Conservation (phyloP, 1,140 invertebrate genomes). For the Potamilus streckersoni region DNA sequence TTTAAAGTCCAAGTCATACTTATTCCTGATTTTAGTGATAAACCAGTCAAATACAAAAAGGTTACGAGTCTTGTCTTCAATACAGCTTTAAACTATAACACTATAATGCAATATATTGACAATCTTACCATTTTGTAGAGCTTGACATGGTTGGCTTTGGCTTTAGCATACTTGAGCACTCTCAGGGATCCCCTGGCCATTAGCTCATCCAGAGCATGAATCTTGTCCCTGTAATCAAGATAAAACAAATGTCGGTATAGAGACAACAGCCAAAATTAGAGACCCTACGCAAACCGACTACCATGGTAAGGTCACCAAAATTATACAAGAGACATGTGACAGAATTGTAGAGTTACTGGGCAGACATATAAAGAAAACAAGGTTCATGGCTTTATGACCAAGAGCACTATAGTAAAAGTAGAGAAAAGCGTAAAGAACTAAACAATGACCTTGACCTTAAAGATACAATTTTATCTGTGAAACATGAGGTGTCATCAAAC, state of each 20-base stretch:
- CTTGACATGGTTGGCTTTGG: conserved; percentile 68
- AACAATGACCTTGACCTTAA: too few relatives aligned
- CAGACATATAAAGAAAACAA: not conserved
- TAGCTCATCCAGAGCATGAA: conserved; percentile 79
- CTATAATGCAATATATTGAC: too few relatives aligned
- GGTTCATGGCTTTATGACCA: too few relatives aligned
- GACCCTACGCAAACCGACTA: too few relatives aligned
- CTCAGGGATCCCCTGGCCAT: conserved; percentile 85
- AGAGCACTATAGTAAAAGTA: too few relatives aligned
- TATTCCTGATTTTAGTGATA: conserved; percentile 1
- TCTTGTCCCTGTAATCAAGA: conserved; percentile 66
- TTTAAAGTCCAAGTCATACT: not conserved
- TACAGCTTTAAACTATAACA: too few relatives aligned
- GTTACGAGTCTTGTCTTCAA: not conserved
- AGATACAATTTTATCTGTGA: too few relatives aligned
- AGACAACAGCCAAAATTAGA: too few relatives aligned
- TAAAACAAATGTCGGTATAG: not conserved
- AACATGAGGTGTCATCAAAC: too few relatives aligned
- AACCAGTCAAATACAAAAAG: not conserved
- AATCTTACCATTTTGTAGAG: conserved; percentile 71
- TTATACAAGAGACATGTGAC: not conserved
- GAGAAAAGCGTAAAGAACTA: too few relatives aligned
- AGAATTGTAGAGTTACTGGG: not conserved
- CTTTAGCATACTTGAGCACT: conserved; percentile 74
- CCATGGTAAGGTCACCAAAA: too few relatives aligned